Evolutionary conservation across 2,888 invertebrate species (phyloP), one percentile per base, ranked within the genome.

Genomic region (Girardia tigrina): DNA sequence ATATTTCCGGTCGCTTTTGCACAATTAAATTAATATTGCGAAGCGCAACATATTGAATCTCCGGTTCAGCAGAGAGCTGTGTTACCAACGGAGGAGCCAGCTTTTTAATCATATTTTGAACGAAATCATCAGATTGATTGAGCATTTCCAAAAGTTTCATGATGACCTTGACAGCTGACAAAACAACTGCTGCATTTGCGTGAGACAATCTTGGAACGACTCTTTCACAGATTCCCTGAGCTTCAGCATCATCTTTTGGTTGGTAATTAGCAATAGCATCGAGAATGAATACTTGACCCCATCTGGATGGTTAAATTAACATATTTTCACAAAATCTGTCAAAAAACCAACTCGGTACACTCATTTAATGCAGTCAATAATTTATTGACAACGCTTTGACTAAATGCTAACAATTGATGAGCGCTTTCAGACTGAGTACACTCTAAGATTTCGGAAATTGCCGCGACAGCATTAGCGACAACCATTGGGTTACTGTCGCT

Each of bases 401-500:
- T 97, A 89, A 98, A 91, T 85, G 94, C 93, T 77, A 98, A 92
- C 77, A 95, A 86, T 1, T 94, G 92, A 78, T 90, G 90, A n/a
- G 94, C 94, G 75, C 29, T 36, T 1, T 77, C 42, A 20, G 91
- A 92, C 14, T 92, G 90, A 80, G 93, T 94, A 0, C 94, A 91
- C 85, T 98, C 97, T 82, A 97, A 93, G n/a, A 98, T 98, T 86
- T 98, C 98, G 0, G 94, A 93, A 14, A 99, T 87, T 0, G 98
- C 95, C 0, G 98, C 98, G 0, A 98, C 97, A 0, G 97, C 97
- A 85, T 98, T 98, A 0, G 98, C 98, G 0, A 98, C 98, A 36
- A 95, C 98, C 98, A 98, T 98, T 0, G 98, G 98, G 86, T 99
- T 99, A 0, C 97, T 97, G 85, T 98, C 98, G 72, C 95, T 95